phyloP scores from a whole-genome alignment of 2,888 invertebrate genomes.

The Dryobota labecula region DNA sequence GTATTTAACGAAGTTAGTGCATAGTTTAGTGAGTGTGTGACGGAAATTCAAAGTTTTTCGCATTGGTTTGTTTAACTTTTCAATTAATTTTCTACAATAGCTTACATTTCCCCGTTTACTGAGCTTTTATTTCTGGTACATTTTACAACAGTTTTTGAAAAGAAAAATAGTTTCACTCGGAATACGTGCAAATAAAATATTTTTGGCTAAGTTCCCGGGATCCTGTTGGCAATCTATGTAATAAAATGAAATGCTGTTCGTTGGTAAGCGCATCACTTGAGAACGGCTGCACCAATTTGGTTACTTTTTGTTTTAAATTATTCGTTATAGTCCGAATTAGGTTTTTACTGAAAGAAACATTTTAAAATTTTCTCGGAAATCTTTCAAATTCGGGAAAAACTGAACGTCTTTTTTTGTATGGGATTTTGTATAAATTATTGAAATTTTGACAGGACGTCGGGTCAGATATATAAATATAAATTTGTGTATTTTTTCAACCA shows the following conservation, averaged over 20 bases:
- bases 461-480: too few relatives aligned
- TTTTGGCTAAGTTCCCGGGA: conserved; percentile 44
- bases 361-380: not conserved
- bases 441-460: not conserved
- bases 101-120: conserved; percentile 50
- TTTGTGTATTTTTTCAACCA: too few relatives aligned
- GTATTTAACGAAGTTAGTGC: conserved; percentile 60
- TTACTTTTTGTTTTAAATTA: not conserved
- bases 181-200: conserved; percentile 36
- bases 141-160: conserved; percentile 1
- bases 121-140: conserved; percentile 4
- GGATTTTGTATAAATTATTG: not conserved
- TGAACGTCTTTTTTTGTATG: not conserved
- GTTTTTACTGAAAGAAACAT: too few relatives aligned
- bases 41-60: conserved; percentile 71
- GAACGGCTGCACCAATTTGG: not conserved
- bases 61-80: conserved; percentile 70
- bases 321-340: too few relatives aligned
- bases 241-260: too few relatives aligned
- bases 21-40: conserved; percentile 69
- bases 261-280: not conserved
- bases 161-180: conserved; percentile 30
- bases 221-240: too few relatives aligned
- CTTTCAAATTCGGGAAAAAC: not conserved
- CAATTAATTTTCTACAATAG: conserved; percentile 33